phyloP scores from a whole-genome alignment of 2,888 invertebrate species.

The Acanthopleura granulata region DNA sequence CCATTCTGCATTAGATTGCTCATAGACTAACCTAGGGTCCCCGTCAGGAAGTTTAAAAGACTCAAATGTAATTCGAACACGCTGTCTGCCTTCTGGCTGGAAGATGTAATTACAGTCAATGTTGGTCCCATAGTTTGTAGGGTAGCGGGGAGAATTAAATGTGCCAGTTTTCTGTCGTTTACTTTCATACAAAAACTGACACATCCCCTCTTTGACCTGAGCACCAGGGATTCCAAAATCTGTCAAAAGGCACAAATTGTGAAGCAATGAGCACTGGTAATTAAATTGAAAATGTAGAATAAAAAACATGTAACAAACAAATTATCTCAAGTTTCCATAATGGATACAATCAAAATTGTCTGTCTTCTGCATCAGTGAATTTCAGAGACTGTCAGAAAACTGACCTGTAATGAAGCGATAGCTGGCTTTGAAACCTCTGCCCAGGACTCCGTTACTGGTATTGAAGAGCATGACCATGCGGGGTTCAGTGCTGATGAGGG shows the following conservation, averaged over 20 bases:
- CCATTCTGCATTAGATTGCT: no score
- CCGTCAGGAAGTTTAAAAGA: slow-evolving; percentile 47
- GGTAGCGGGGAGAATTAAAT: slow-evolving; percentile 89
- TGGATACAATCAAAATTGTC: no score
- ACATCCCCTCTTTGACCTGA: slow-evolving; percentile 88
- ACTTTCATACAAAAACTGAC: slow-evolving; percentile 86
- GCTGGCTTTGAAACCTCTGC: slow-evolving; percentile 90
- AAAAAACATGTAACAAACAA: no score
- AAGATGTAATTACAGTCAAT: slow-evolving; percentile 71
- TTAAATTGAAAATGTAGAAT: no score
- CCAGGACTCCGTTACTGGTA: slow-evolving; percentile 83
- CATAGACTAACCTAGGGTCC: slow-evolving; percentile 32
- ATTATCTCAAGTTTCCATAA: no score
- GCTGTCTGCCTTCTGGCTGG: slow-evolving; percentile 60
- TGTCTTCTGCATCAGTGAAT: no score
- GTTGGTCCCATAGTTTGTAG: slow-evolving; percentile 68
- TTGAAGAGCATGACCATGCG: slow-evolving; percentile 95
- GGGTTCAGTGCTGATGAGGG: slow-evolving; percentile 89
- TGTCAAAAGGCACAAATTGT: slow-evolving; percentile 73
- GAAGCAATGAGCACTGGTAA: not conserved
- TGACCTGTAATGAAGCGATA: slow-evolving; percentile 87
- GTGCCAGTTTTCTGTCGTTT: slow-evolving; percentile 54
- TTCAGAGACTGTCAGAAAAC: not conserved
- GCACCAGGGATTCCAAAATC: slow-evolving; percentile 96
- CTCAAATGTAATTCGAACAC: slow-evolving; percentile 63